phyloP scores from a whole-genome alignment of 2,888 invertebrate genomes.

The Tubulanus polymorphus region DNA sequence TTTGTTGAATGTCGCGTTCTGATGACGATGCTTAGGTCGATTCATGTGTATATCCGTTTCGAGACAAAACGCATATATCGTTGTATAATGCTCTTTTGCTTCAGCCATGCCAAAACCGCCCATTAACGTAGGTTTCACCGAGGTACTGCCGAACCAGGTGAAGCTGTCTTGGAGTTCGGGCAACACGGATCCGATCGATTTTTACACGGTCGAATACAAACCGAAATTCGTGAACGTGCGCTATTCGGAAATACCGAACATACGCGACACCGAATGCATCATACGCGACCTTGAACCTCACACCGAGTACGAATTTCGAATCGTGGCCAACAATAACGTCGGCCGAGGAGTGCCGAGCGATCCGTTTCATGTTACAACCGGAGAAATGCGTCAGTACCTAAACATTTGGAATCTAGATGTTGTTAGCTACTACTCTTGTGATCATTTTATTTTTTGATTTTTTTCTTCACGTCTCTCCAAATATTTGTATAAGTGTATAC shows the following conservation, averaged over 20 bases:
- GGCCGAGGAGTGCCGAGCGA: slow-evolving; percentile 86
- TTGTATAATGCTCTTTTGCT: slow-evolving; percentile 21
- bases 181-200: slow-evolving; percentile 69
- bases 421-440: no score
- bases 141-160: slow-evolving; percentile 90
- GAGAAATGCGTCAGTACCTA: slow-evolving; percentile 81
- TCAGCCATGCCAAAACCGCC: slow-evolving; percentile 89
- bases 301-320: slow-evolving; percentile 94
- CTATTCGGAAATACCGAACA: slow-evolving; percentile 87
- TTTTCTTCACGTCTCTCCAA: no score
- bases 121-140: slow-evolving; percentile 81
- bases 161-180: slow-evolving; percentile 78
- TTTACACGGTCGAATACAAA: slow-evolving; percentile 95
- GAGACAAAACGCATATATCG: no score
- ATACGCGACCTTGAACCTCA: slow-evolving; percentile 77
- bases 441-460: no score
- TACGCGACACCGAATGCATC: slow-evolving; percentile 81
- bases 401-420: no score
- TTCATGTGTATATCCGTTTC: no score
- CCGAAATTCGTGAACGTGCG: slow-evolving; percentile 67
- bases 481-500: no score
- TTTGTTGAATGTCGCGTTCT: no score
- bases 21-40: no score
- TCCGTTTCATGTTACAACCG: slow-evolving; percentile 87
- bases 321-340: slow-evolving; percentile 90